These are phyloP conservation scores for Zoroaster sp. DNA, from an alignment of 53 echinoderm and acorn worm species.

Conservation along the genomic window DNA sequence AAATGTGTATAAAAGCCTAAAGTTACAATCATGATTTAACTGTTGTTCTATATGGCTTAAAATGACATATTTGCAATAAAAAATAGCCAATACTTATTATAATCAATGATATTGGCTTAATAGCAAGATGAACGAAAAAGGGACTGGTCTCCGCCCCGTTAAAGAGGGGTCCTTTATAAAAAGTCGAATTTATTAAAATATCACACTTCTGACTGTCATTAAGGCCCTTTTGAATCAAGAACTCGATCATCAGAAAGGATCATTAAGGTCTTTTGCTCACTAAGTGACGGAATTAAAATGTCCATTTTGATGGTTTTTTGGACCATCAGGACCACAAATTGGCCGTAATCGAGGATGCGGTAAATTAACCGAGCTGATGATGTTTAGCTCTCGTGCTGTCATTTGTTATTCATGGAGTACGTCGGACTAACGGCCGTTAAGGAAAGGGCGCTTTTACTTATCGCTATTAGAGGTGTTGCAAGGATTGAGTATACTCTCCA, in stretches of 20 bases:
- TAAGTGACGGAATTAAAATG: conserved; percentile 24
- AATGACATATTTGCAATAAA: too few species aligned
- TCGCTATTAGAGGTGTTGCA: conserved; percentile 33
- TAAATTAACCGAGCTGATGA: conserved; percentile 42
- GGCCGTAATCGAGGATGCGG: conserved; percentile 43
- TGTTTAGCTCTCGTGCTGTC: background rate
- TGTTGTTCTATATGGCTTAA: too few species aligned
- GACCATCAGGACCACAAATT: background rate
- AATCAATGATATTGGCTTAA: too few species aligned
- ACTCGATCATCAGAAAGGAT: conserved; percentile 20
- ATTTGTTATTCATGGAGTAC: conserved; percentile 47
- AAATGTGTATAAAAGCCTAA: too few species aligned
- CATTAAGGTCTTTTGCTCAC: conserved; percentile 5
- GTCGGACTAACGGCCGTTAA: conserved; percentile 36
- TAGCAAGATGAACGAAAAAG: background rate
- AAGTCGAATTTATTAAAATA: background rate
- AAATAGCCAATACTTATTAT: too few species aligned
- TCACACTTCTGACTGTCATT: background rate
- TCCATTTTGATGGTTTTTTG: conserved; percentile 11
- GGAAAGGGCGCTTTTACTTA: background rate
- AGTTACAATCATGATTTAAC: too few species aligned
- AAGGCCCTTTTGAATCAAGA: background rate
- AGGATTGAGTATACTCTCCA: background rate
- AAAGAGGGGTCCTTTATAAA: conserved; percentile 5
- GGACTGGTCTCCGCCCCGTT: conserved; percentile 12